Evolutionary conservation across 2,797 vertebrate genomes (phyloP).

Genomic region (Rhabdomys pumilio): DNA sequence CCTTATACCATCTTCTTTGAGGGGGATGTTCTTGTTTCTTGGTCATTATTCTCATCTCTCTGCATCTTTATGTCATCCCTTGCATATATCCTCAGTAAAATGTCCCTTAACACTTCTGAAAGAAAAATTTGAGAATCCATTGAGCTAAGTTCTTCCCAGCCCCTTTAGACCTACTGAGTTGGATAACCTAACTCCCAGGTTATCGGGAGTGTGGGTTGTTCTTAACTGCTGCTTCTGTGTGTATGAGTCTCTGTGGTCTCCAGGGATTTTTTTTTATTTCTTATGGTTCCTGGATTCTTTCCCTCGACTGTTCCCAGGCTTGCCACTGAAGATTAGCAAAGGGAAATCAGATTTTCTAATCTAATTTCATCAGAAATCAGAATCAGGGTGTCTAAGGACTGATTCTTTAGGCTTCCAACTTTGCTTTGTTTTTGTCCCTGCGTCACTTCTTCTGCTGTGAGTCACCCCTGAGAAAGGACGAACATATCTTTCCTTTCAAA

Average conservation of each 20-base stretch:
- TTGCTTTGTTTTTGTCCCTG: neutral
- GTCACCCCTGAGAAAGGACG: neutral
- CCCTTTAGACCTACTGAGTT: neutral
- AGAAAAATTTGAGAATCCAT: constrained; percentile 2
- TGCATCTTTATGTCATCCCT: neutral
- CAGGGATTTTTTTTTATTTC: neutral
- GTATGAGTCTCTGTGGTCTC: neutral
- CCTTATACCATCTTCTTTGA: neutral
- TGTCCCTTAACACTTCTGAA: neutral
- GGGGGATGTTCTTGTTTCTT: neutral
- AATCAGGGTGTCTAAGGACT: neutral
- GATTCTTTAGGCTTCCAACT: neutral
- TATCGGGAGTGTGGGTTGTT: neutral
- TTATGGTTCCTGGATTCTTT: neutral
- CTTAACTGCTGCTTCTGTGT: neutral
- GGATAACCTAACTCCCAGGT: too few relatives aligned
- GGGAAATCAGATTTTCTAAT: neutral
- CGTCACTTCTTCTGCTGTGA: neutral
- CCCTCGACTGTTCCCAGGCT: neutral
- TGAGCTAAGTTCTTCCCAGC: neutral
- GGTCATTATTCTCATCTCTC: neutral
- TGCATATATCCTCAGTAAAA: neutral
- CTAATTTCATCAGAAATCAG: constrained; percentile 8
- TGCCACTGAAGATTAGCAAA: neutral
- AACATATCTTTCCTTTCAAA: neutral